Evolutionary conservation across 2,888 invertebrate species (phyloP).

Genomic region (Lathronympha strigana): DNA sequence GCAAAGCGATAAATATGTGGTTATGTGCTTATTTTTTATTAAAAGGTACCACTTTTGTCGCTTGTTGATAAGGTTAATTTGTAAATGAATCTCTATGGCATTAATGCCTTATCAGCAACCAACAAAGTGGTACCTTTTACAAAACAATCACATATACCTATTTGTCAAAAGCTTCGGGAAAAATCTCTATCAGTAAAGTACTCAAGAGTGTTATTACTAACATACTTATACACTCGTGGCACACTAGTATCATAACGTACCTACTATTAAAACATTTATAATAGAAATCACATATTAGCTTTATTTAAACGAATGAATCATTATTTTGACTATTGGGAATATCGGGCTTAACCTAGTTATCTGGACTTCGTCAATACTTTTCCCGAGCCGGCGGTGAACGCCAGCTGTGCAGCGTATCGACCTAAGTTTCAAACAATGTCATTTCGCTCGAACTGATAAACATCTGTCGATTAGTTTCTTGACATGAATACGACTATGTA

Average conservation of each 20-base stretch:
- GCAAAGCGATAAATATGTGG: too few relatives aligned
- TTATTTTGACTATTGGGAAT: conserved; percentile 15
- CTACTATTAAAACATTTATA: background rate
- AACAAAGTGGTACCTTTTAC: too few relatives aligned
- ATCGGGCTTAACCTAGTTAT: conserved; percentile 25
- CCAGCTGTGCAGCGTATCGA: conserved; percentile 16
- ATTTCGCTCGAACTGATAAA: background rate
- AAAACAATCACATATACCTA: too few relatives aligned
- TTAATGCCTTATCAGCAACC: too few relatives aligned
- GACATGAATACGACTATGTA: background rate
- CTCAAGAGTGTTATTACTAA: too few relatives aligned
- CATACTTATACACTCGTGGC: too few relatives aligned
- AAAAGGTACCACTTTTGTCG: too few relatives aligned
- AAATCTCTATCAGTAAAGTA: too few relatives aligned
- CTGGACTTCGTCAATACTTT: conserved; percentile 24
- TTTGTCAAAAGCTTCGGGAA: too few relatives aligned
- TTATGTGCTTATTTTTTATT: too few relatives aligned
- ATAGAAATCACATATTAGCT: background rate
- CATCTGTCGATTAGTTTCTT: background rate
- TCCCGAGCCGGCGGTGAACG: conserved; percentile 2
- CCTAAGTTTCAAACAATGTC: background rate
- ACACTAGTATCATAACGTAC: background rate
- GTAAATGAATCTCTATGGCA: too few relatives aligned
- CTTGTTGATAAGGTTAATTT: too few relatives aligned
- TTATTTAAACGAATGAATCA: conserved; percentile 30